These are phyloP conservation scores for Tinamus guttatus DNA, from an alignment of 2,113 vertebrate species.

Conservation along the genomic window DNA sequence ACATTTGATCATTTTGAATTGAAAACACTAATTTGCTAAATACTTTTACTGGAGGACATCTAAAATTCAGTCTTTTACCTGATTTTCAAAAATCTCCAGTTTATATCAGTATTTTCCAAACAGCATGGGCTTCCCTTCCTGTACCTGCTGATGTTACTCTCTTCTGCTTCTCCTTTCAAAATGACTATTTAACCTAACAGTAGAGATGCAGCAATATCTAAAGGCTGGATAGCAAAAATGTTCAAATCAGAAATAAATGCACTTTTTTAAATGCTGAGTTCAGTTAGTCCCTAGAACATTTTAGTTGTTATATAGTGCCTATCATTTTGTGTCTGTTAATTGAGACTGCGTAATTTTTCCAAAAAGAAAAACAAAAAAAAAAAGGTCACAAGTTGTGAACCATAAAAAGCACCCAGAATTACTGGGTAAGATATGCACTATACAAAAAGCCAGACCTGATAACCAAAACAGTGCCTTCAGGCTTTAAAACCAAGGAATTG, in stretches of 20 bases:
- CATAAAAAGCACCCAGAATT: conserved; percentile 1
- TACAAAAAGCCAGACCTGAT: not conserved
- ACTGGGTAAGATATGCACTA: not conserved
- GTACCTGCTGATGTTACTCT: not conserved
- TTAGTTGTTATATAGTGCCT: conserved; percentile 27
- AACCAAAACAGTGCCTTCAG: not conserved
- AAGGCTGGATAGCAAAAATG: not conserved
- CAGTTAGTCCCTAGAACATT: conserved; percentile 10
- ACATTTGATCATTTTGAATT: not conserved
- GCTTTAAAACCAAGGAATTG: not conserved
- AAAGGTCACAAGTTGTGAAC: not conserved
- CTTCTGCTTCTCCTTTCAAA: not conserved
- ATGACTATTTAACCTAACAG: not conserved
- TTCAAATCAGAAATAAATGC: conserved; percentile 6
- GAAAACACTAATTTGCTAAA: not conserved
- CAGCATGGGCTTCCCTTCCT: not conserved
- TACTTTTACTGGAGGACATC: not conserved
- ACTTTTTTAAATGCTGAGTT: not conserved
- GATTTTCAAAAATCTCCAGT: conserved; percentile 1
- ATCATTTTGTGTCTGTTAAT: conserved; percentile 3
- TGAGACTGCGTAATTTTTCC: not conserved
- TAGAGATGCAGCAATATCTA: not conserved
- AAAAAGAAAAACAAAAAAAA: not conserved
- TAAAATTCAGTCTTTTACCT: not conserved
- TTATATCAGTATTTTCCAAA: conserved; percentile 6